Evolutionary conservation across 2,113 vertebrate genomes (phyloP), one percentile per base, ranked within the genome.

Genomic region (Chelonoidis abingdonii): DNA sequence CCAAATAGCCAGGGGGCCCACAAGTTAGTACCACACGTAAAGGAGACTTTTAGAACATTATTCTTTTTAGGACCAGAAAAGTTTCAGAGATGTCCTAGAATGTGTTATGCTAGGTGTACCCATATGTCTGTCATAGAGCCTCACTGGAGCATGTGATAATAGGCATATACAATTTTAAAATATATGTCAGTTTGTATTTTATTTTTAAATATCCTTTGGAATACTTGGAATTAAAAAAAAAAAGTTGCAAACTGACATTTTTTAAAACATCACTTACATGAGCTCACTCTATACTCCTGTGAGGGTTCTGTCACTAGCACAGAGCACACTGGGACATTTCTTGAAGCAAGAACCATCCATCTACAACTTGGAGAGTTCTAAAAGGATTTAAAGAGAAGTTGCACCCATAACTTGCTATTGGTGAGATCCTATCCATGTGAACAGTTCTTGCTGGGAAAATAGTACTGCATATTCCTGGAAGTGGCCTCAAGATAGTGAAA

Each of bases 271-370:
- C 38, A 69, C 76, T 93, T 56, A 72, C 35, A n/a, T 72, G 1
- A 2, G n/a, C 57, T 69, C 19, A 19, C 53, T 65, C 75, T 44
- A 8, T 0, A 0, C 9, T 65, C 29, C 6, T 44, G 0, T 14
- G 83, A 2, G 52, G 56, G 17, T 0, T 1, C 0, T 1, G 75
- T 19, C 1, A 1, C 21, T 38, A 57, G 91, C 8, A 53, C 19
- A 38, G 69, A 41, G 3, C 0, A 0, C 65, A 50, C 0, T 0
- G 0, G 1, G 16, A 38, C 69, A 65, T 35, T 56, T 84, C 72
- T 49, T 4, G 0, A 0, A 96, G 53, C 81, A 76, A 4, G 5
- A 84, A 75, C 65, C 82, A 93, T 0, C 0, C 57, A 79, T 19
- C 19, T 35, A n/a, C 78, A n/a, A 84, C 50, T 57, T 22, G 65